phyloP scores from a whole-genome alignment of 2,888 invertebrate species.

The Linnaemya vulpina region DNA sequence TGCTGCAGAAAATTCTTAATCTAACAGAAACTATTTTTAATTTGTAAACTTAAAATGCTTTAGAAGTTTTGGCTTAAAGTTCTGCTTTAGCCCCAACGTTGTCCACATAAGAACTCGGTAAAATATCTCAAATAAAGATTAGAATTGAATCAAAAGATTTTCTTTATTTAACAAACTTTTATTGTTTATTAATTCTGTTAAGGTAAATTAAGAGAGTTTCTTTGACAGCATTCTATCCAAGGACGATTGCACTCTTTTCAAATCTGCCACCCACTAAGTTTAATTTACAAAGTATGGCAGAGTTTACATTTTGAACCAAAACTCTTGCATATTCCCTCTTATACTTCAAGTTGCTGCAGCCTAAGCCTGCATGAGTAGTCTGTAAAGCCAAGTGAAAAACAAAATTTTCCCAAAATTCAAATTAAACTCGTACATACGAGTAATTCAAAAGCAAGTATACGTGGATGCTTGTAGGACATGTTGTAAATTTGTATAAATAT shows the following conservation, averaged over 20 bases:
- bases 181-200: too few species aligned
- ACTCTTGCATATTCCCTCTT: conserved; percentile 30
- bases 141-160: too few species aligned
- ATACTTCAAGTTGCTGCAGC: conserved; percentile 33
- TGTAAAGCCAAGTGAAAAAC: conserved; percentile 58
- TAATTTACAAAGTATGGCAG: conserved; percentile 35
- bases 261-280: conserved; percentile 35
- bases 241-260: conserved; percentile 21
- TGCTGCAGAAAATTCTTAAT: too few species aligned
- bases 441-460: not conserved
- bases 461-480: conserved; percentile 6
- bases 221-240: too few species aligned
- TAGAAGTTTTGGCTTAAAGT: too few species aligned
- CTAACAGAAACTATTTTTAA: too few species aligned
- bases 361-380: conserved; percentile 55
- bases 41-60: too few species aligned
- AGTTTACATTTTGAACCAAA: conserved; percentile 35
- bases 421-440: conserved; percentile 53
- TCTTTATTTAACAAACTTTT: too few species aligned
- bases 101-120: too few species aligned
- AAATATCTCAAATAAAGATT: too few species aligned
- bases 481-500: conserved; percentile 11
- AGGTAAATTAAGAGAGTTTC: too few species aligned
- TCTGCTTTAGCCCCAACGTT: too few species aligned
- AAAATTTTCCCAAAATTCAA: conserved; percentile 63